These are phyloP conservation scores for Plumapathes pennacea DNA, from an alignment of 92 coral and sea anemone genomes.

Conservation along the genomic window DNA sequence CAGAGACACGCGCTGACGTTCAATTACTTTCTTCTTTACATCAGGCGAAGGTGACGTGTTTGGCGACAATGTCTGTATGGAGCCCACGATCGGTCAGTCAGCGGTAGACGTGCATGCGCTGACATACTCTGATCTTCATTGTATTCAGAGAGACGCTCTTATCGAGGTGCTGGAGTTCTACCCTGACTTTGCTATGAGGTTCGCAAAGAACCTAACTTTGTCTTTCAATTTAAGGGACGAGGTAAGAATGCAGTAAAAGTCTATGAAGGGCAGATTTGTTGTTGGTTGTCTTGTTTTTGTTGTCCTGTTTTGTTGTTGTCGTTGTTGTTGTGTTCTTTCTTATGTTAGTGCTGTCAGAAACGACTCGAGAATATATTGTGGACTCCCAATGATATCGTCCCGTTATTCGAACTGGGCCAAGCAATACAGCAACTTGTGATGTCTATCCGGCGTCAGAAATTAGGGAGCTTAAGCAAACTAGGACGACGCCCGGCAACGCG, in stretches of 20 bases:
- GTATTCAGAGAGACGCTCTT: slow-evolving; percentile 80
- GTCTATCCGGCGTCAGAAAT: no score
- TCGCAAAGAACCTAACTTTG: slow-evolving; percentile 75
- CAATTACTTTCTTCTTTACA: background rate
- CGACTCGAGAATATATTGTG: no score
- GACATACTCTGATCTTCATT: slow-evolving; percentile 88
- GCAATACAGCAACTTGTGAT: no score
- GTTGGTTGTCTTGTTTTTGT: no score
- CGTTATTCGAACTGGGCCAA: no score
- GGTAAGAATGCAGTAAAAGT: slow-evolving; percentile 30
- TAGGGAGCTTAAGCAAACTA: no score
- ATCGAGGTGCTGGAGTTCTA: slow-evolving; percentile 90
- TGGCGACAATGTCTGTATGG: slow-evolving; percentile 87
- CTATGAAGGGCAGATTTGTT: no score
- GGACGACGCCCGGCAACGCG: no score
- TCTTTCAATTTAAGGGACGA: slow-evolving; percentile 93
- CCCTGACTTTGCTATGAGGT: slow-evolving; percentile 88
- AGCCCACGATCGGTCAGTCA: slow-evolving; percentile 90
- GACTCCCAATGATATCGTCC: no score
- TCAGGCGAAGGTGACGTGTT: slow-evolving; percentile 94
- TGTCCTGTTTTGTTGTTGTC: no score
- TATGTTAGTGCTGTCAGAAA: no score
- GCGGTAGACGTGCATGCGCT: slow-evolving; percentile 97
- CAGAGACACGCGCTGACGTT: background rate
- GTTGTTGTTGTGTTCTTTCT: no score